Evolutionary conservation across 2,888 invertebrate genomes (phyloP).

Genomic region (Linyphia triangularis): DNA sequence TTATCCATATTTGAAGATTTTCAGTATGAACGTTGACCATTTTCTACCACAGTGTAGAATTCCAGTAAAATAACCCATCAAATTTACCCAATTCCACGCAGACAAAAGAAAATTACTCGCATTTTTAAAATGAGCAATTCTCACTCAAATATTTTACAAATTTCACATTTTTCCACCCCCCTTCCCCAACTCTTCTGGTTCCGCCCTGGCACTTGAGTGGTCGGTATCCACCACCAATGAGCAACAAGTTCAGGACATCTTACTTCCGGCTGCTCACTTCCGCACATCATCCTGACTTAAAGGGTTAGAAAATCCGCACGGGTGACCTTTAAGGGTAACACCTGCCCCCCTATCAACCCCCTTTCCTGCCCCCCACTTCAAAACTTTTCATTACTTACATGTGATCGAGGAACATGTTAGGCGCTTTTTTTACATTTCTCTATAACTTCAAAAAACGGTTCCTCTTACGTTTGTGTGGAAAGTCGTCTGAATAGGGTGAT

Average conservation of each 20-base stretch:
- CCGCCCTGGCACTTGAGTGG: constrained; percentile 61
- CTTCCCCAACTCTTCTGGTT: not conserved
- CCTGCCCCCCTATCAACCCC: constrained; percentile 41
- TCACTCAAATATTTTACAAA: no score
- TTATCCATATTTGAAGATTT: no score
- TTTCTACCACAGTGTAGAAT: no score
- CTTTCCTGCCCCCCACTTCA: constrained; percentile 26
- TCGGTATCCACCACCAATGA: constrained; percentile 38
- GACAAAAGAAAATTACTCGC: no score
- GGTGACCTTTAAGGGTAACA: constrained; percentile 69
- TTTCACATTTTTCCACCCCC: not conserved
- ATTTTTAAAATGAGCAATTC: no score
- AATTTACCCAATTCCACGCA: no score
- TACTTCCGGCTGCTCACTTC: constrained; percentile 72
- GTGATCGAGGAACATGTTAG: constrained; percentile 36
- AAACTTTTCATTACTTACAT: constrained; percentile 41
- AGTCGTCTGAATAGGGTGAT: constrained; percentile 50
- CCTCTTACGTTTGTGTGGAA: constrained; percentile 41
- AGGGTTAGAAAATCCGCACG: constrained; percentile 70
- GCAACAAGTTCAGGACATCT: not conserved
- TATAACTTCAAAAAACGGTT: constrained; percentile 32
- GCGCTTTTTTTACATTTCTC: not conserved
- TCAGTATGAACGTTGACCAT: no score
- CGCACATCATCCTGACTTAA: constrained; percentile 44
- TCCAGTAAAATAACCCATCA: no score